These are phyloP conservation scores for Seriola aureovittata DNA, from an alignment of 2,113 vertebrate species.

Conservation along the genomic window DNA sequence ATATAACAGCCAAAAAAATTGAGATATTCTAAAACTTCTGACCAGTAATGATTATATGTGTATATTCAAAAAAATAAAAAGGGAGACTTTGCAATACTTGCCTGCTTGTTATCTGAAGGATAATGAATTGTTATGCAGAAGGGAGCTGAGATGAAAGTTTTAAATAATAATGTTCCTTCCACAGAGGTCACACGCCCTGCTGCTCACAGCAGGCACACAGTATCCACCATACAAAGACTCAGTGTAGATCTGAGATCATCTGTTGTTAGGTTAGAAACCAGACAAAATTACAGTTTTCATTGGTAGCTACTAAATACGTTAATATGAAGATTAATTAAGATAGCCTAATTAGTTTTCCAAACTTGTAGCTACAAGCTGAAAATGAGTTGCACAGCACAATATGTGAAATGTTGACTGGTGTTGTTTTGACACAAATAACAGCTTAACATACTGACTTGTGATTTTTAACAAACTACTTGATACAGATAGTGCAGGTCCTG, in stretches of 20 bases:
- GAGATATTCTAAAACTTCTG: too few relatives aligned
- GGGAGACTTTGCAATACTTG: too few relatives aligned
- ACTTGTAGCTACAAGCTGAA: not conserved
- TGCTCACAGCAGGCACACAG: too few relatives aligned
- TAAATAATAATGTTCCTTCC: too few relatives aligned
- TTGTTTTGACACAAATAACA: not conserved
- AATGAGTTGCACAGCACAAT: not conserved
- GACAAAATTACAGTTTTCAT: not conserved
- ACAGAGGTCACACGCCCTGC: too few relatives aligned
- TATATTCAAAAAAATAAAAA: too few relatives aligned
- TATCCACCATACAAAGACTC: not conserved
- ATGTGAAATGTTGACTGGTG: not conserved
- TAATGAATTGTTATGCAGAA: too few relatives aligned
- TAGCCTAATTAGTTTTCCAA: not conserved
- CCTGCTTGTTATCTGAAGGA: too few relatives aligned
- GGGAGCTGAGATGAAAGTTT: too few relatives aligned
- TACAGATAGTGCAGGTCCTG: not conserved
- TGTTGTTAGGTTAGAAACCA: not conserved
- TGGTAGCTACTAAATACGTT: conserved; percentile 10
- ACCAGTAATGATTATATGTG: too few relatives aligned
- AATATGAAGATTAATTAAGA: conserved; percentile 5
- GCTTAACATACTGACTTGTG: not conserved
- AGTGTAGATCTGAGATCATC: not conserved
- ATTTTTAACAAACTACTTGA: not conserved
- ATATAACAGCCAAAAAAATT: too few relatives aligned